Base-by-base conservation (phyloP, 2,113 vertebrate genomes). In the Oncorhynchus kisutch region DNA sequence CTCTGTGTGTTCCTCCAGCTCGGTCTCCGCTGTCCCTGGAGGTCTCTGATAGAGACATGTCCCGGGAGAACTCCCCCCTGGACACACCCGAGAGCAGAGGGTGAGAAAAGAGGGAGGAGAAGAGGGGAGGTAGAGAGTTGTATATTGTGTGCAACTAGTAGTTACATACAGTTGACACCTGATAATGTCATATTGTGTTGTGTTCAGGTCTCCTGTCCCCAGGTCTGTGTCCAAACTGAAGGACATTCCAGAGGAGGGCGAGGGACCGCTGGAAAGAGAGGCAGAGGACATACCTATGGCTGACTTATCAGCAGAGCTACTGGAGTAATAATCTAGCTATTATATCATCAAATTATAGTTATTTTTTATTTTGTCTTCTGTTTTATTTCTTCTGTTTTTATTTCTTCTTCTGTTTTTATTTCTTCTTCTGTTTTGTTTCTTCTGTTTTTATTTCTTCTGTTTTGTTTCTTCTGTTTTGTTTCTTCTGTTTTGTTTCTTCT, bases 1-100 rank as follows among this genome's bases (percentile, higher is more conserved):
- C 62, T 27, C 64, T 66, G 60, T 64, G 60, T 64, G 64, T 66
- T 27, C 64, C 22, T 66, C 64, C 64, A 66, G 64, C 76, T 78
- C 34, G 5, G 66, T 14, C 65, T 68, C 39, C 14, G 82, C 57
- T 88, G 82, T 3, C 29, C 11, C 3, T 68, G 31, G 67, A 68
- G 31, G 29, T 14, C 4, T 68, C 67, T 9, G 67, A 68, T 29
- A 29, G 29, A 34, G 67, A 68, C 25, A 3, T 39, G 11, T 7
- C 67, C 27, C 13, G 29, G 14, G 67, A 68, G 25, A 39, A 7
- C 67, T 9, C 29, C 67, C 18, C 18, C 1, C 29, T 18, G 5
- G 16, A 34, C 25, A 29, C 67, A 24, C 67, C 67, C 1, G 67
- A 68, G 16, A 68, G 67, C 29, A 29, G 29, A 39, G 67, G 67